A percentile compares a stretch with the other conserved stretches of the same genome.
Conservation (phyloP, 2,888 invertebrate species). For the Drosophila sordidula region DNA sequence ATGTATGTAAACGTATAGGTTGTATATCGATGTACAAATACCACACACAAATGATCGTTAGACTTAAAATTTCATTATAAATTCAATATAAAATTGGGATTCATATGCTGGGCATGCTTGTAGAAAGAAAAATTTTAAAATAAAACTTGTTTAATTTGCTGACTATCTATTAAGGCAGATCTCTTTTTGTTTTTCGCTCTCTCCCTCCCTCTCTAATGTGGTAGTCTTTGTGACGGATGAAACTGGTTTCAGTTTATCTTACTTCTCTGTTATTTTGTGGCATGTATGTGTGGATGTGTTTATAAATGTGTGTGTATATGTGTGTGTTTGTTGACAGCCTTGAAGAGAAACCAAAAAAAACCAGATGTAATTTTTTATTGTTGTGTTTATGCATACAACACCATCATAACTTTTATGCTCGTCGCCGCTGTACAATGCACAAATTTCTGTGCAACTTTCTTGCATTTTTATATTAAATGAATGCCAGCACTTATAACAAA, state of each 20-base stretch:
- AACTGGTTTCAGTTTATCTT: slow-evolving; percentile 61
- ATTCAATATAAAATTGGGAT: not conserved
- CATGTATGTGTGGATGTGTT: slow-evolving; percentile 3
- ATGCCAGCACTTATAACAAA: not conserved
- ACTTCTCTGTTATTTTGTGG: slow-evolving; percentile 36
- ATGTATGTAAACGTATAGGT: not conserved
- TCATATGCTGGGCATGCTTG: slow-evolving; percentile 12
- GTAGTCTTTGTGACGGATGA: slow-evolving; percentile 16
- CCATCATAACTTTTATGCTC: slow-evolving; percentile 6
- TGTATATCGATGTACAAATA: not conserved
- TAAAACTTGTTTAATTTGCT: slow-evolving; percentile 58
- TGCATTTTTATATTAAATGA: slow-evolving; percentile 22
- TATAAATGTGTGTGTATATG: not conserved
- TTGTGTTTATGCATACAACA: slow-evolving; percentile 30
- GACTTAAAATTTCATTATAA: not conserved
- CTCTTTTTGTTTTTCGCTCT: slow-evolving; percentile 10
- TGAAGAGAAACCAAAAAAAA: slow-evolving; percentile 66
- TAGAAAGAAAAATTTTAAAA: slow-evolving; percentile 31
- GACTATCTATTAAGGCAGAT: slow-evolving; percentile 18
- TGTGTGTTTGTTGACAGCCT: slow-evolving; percentile 63
- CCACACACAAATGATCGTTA: not conserved
- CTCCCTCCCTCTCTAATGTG: slow-evolving; percentile 17
- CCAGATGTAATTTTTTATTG: slow-evolving; percentile 40
- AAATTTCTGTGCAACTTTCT: slow-evolving; percentile 22
- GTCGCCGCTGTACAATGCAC: slow-evolving; percentile 31